A percentile compares a stretch with the other conserved stretches of the same genome.
phyloP scores from a whole-genome alignment of 2,113 vertebrate species.

The Pleuronectes platessa region DNA sequence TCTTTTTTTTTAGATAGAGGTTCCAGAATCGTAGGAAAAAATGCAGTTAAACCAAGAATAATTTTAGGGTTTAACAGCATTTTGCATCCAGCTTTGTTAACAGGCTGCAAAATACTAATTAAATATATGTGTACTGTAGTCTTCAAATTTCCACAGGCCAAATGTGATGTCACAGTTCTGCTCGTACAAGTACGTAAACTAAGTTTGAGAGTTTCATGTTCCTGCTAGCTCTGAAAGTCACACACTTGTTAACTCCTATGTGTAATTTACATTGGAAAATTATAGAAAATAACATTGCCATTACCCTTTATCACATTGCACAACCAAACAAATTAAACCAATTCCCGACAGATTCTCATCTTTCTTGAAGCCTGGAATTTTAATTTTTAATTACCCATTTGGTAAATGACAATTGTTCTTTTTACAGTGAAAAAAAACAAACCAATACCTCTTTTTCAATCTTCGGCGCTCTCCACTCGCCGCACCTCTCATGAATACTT shows the following conservation, averaged over 20 bases:
- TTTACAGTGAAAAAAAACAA: constrained; percentile 26
- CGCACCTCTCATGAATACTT: constrained; percentile 61
- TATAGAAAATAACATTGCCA: neutral
- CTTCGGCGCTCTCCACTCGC: constrained; percentile 27
- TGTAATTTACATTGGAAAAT: neutral
- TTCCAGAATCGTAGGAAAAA: neutral
- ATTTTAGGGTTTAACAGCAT: neutral
- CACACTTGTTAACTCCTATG: neutral
- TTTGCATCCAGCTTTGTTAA: neutral
- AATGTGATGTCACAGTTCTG: no score
- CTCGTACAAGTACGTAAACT: neutral
- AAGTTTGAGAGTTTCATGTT: neutral
- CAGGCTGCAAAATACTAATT: no score
- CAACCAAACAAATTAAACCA: neutral
- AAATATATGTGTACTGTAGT: no score
- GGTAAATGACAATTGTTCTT: constrained; percentile 8
- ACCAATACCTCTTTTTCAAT: constrained; percentile 30
- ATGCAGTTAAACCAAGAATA: no score
- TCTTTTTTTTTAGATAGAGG: no score
- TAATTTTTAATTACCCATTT: constrained; percentile 3
- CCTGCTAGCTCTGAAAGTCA: neutral
- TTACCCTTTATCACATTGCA: neutral
- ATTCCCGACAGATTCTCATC: neutral
- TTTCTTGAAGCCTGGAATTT: neutral
- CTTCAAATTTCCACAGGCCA: no score